These are phyloP conservation scores for Bacillus rossius DNA, from an alignment of 1,140 invertebrate genomes.

Conservation along the genomic window DNA sequence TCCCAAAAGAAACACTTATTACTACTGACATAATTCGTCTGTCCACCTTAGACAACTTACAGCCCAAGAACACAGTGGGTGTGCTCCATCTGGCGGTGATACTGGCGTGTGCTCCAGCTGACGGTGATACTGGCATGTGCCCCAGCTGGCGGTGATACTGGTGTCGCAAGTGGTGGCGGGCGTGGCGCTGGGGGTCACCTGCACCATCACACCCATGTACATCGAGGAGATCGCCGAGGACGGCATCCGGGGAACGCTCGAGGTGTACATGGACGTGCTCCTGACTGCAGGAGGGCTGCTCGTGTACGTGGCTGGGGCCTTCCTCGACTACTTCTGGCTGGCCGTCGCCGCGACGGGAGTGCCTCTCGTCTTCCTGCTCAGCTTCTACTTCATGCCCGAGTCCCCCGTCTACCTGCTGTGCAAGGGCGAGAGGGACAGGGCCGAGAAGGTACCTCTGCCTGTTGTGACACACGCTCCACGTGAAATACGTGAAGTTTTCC, in stretches of 20 bases:
- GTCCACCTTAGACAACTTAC: too few species aligned
- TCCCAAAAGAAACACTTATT: too few species aligned
- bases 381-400: constrained; percentile 25
- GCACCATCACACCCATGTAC: background rate
- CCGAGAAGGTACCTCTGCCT: too few species aligned
- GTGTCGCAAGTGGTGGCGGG: background rate
- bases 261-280: background rate
- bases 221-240: background rate
- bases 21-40: too few species aligned
- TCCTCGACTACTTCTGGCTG: background rate
- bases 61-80: too few species aligned
- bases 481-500: too few species aligned
- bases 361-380: constrained; percentile 22
- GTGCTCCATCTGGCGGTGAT: too few species aligned
- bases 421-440: too few species aligned
- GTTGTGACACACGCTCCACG: too few species aligned
- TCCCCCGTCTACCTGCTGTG: constrained; percentile 33
- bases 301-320: background rate
- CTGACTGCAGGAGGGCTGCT: background rate
- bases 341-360: background rate
- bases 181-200: background rate
- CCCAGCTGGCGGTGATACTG: background rate
- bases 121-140: background rate
- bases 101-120: too few species aligned
- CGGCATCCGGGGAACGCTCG: background rate